phyloP scores from a whole-genome alignment of 1,140 invertebrate genomes.

The Nasonia giraulti region DNA sequence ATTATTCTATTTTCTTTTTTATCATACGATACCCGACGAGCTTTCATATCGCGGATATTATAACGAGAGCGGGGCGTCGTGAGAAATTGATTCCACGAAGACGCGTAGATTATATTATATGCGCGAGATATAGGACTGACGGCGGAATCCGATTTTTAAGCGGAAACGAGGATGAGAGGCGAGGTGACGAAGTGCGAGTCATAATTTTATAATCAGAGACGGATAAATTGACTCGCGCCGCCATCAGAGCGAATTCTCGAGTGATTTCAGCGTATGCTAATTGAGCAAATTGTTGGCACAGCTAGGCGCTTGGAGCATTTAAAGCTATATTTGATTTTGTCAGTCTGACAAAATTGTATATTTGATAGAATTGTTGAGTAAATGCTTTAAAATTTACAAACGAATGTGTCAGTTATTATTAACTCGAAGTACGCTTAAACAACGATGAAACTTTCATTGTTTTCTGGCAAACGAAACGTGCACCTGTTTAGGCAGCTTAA shows the following conservation, averaged over 20 bases:
- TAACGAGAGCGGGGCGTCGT: background rate
- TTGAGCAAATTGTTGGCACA: background rate
- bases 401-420: no score
- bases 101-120: background rate
- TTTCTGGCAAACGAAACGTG: no score
- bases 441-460: no score
- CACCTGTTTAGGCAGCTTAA: no score
- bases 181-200: background rate
- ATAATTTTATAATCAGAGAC: background rate
- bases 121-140: background rate
- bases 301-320: background rate
- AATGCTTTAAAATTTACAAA: background rate
- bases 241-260: background rate
- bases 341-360: background rate
- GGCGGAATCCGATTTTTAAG: background rate
- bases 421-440: no score
- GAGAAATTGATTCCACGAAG: constrained; percentile 23
- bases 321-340: background rate
- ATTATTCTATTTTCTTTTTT: constrained; percentile 12
- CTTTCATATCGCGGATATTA: background rate
- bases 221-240: background rate
- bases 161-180: background rate
- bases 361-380: background rate
- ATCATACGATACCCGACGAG: background rate
- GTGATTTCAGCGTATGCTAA: background rate